Evolutionary conservation across 2,797 vertebrate species (phyloP).

Genomic region (Sciurus vulgaris): DNA sequence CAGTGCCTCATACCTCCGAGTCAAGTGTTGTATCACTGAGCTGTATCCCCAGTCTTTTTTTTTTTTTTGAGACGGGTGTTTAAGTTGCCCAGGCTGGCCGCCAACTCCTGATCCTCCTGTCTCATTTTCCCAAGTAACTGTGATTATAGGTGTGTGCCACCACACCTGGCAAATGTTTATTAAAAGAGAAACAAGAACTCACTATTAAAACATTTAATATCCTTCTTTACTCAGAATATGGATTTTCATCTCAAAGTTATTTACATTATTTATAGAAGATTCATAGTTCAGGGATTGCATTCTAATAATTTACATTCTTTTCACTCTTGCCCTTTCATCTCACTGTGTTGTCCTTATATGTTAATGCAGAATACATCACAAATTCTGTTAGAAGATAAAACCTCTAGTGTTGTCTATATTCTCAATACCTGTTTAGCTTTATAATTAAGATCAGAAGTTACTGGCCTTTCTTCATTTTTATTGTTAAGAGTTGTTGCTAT

Average conservation of each 20-base stretch:
- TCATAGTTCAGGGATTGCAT: background rate
- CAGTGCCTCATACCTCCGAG: too few species aligned
- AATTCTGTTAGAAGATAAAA: background rate
- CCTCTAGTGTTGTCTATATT: background rate
- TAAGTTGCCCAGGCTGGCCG: too few species aligned
- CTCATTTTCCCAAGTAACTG: too few species aligned
- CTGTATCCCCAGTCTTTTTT: too few species aligned
- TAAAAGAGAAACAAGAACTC: slow-evolving; percentile 38
- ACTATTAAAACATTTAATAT: background rate
- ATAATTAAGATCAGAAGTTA: background rate
- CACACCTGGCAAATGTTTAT: background rate
- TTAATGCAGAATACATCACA: background rate
- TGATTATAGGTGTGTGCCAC: too few species aligned
- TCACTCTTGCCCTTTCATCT: background rate
- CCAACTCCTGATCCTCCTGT: too few species aligned
- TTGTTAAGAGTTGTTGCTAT: background rate
- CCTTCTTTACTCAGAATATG: slow-evolving; percentile 51
- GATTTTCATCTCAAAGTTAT: slow-evolving; percentile 21
- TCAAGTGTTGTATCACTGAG: too few species aligned
- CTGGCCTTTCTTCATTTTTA: background rate
- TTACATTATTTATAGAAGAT: background rate
- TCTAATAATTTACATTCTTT: background rate
- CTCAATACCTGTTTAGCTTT: background rate
- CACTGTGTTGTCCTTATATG: background rate
- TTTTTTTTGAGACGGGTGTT: too few species aligned